phyloP scores from a whole-genome alignment of 2,113 vertebrate genomes.

The Ctenomys sociabilis region DNA sequence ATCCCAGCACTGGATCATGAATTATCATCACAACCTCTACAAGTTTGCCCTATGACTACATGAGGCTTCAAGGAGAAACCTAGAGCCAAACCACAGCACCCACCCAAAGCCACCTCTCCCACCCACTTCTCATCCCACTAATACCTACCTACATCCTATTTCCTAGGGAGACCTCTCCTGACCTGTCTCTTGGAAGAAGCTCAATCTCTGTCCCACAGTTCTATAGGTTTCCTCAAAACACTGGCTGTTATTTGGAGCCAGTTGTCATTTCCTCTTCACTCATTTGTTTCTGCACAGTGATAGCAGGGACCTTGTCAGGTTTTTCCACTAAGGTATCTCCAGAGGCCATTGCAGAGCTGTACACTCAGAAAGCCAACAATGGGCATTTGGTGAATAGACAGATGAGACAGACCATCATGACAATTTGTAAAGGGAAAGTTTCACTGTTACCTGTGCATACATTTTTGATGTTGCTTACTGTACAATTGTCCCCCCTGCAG shows the following conservation, averaged over 20 bases:
- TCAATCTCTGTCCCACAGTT: neutral
- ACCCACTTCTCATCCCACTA: neutral
- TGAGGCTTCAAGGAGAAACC: no score
- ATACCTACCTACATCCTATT: neutral
- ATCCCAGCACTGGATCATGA: no score
- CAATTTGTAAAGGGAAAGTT: neutral
- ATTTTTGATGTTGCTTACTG: neutral
- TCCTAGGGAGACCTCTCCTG: neutral
- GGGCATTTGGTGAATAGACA: neutral
- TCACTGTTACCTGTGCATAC: neutral
- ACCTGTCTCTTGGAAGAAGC: neutral
- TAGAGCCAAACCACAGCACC: neutral
- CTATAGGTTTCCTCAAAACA: neutral
- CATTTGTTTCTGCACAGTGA: neutral
- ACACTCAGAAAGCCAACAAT: neutral
- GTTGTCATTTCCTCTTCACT: neutral
- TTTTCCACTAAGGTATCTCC: neutral
- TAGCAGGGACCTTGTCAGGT: neutral
- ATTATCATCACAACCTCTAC: no score
- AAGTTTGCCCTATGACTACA: no score
- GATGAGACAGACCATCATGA: neutral
- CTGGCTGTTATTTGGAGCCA: neutral
- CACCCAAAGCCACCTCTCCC: neutral
- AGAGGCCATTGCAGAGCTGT: neutral
- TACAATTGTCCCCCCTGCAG: neutral